Conservation (phyloP, 1,140 invertebrate genomes). For the Colletes gigas region DNA sequence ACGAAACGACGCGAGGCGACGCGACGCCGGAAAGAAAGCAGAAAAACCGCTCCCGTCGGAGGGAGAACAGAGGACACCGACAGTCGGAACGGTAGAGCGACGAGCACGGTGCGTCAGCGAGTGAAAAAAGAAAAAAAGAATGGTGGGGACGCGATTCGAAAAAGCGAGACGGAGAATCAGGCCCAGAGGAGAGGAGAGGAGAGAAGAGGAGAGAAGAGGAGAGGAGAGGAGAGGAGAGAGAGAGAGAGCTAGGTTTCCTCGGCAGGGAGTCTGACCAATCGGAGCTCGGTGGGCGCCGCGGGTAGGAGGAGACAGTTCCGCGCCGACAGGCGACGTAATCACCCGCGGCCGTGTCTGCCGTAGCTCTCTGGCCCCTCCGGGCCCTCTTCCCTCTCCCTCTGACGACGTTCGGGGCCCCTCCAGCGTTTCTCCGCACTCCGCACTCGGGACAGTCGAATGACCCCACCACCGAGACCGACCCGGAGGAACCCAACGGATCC, state of each 20-base stretch:
- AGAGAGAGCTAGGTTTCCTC: constrained; percentile 56
- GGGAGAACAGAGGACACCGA: constrained; percentile 7
- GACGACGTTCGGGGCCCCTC: constrained; percentile 14
- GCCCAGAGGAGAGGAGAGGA: constrained; percentile 34
- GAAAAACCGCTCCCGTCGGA: constrained; percentile 18
- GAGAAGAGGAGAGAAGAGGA: constrained; percentile 40
- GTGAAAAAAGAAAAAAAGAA: constrained; percentile 30
- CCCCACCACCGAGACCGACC: constrained; percentile 25
- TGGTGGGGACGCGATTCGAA: constrained; percentile 48
- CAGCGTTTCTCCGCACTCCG: constrained; percentile 13
- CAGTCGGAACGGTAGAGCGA: constrained; percentile 3
- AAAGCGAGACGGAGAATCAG: constrained; percentile 23
- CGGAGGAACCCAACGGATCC: constrained; percentile 1
- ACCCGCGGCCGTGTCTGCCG: constrained; percentile 75
- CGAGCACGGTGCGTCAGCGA: neutral
- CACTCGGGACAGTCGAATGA: constrained; percentile 21
- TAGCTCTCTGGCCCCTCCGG: constrained; percentile 68
- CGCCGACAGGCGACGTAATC: constrained; percentile 80
- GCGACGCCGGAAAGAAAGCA: constrained; percentile 24
- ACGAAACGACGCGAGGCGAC: constrained; percentile 9
- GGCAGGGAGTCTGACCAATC: constrained; percentile 71
- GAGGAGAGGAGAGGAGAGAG: constrained; percentile 41
- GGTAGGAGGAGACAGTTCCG: constrained; percentile 80
- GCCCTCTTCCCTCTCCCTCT: constrained; percentile 61
- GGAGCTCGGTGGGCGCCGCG: constrained; percentile 74